Percentiles rank a stretch among this genome's conserved stretches.
These are phyloP conservation scores for Lithophane socia DNA, from an alignment of 2,888 invertebrate genomes.

Conservation along the genomic window DNA sequence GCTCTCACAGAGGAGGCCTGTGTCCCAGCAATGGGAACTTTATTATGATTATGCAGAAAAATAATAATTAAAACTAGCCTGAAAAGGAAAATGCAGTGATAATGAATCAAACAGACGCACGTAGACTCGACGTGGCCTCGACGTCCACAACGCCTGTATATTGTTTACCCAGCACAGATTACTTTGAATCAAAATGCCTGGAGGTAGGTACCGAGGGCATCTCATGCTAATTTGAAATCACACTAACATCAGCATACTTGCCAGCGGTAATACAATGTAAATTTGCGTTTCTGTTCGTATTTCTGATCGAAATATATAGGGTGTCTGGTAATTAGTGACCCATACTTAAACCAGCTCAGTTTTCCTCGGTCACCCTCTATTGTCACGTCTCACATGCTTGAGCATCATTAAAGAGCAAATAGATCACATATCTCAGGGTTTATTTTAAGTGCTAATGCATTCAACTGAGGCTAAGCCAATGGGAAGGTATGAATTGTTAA, in stretches of 20 bases:
- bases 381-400: neutral
- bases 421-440: neutral
- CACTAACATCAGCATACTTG: neutral
- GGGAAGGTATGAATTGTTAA: neutral
- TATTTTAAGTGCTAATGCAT: neutral
- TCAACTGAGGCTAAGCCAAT: neutral
- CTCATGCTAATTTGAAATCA: neutral
- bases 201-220: neutral
- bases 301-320: neutral
- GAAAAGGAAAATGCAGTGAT: slow-evolving; percentile 3
- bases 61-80: neutral
- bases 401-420: neutral
- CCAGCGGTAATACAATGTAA: neutral
- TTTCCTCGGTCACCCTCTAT: neutral
- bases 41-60: neutral
- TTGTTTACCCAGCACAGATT: neutral
- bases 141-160: neutral
- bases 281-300: neutral
- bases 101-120: neutral
- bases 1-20: no score
- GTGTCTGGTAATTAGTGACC: no score
- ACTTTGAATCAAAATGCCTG: neutral
- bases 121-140: neutral
- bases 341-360: no score
- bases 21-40: no score